Base-by-base conservation (phyloP, 2,888 invertebrate genomes). In the Catocala fraxini region DNA sequence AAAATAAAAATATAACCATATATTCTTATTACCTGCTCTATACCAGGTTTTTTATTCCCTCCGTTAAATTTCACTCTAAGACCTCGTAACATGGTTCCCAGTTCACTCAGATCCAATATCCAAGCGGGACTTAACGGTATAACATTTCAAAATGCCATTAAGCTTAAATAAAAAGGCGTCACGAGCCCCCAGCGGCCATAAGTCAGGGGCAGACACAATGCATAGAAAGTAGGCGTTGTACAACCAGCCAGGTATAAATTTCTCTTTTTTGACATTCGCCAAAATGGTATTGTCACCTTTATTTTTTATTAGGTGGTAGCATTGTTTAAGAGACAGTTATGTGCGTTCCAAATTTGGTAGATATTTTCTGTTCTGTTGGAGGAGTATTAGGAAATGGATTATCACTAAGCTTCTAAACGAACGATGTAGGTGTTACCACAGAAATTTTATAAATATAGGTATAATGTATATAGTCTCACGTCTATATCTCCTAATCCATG, bases 111-210 rank as follows among this genome's bases (percentile, higher is more conserved):
- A 66, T 71, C 51, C 52, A 68, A 75, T 71, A 79, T 71, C 71
- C 60, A 68, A 60, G 57, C 53, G 62, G 51, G 43, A 46, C 42
- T 56, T 59, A 66, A 56, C 53, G 43, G 63, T 65, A 55, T 65
- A 66, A 63, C 63, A 66, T 65, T 70, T 70, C 59, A 64, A 55
- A 60, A 71, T 68, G 65, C 73, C 62, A 70, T 74, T 75, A 71
- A 70, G 63, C 57, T 68, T 48, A 74, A 76, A 77, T 79, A 79
- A 77, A 74, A 73, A 42, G 43, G 53, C 63, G 51, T 55, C 57
- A 59, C 63, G 63, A 61, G 39, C 68, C 79, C 65, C 70, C 5
- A 46, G 71, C 33, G 79, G 51, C 72, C 34, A 73, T 82, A 80
- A 65, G 68, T 82, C 75, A 75, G 54, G 13, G 41, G 55, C 56